Base-by-base conservation (phyloP, 2,888 invertebrate genomes). In the Ornithoptera priamus region DNA sequence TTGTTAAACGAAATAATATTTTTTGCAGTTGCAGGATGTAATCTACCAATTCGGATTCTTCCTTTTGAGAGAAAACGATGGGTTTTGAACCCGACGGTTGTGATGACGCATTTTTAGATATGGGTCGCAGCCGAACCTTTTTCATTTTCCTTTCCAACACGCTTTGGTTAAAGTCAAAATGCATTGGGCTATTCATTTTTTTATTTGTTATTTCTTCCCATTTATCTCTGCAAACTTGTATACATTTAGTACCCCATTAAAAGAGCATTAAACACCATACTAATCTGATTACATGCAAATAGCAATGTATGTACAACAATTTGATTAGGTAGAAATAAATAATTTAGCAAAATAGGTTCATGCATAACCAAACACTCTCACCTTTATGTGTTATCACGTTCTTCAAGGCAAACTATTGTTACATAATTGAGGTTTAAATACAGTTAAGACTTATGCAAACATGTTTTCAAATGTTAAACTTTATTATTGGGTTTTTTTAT, bases 21-120 rank as follows among this genome's bases (percentile, higher is more conserved):
- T 67, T 67, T 61, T 67, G 66, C 30, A 67, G 56, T 39, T 67
- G 50, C 61, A 10, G 15, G 1, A 67, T 53, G 22, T 64, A 65
- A 15, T 30, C 20, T 20, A 42, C 15, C 22, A 62, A 36, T n/a
- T 63, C 66, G 15, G 57, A n/a, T 56, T 62, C 58, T 36, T 46
- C 42, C 42, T 62, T 8, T 24, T 42, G 36, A 4, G 66, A 61
- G n/a, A 67, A 53, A 20, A 61, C n/a, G 3, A 22, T 15, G 20
- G 39, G 36, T 53, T 67, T 67, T 53, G 61, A 5, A 20, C 24
- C 30, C 46, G 6, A 2, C 12, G 65, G 22, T 8, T 18, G 24
- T 18, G 8, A 24, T 4, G 60, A 4, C 36, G 18, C 60, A 36
- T 61, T 18, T 46, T 46, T 66, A 24, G 20, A 17, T 60, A 59